Base-by-base conservation (phyloP, 2,888 invertebrate genomes). In the Alcis repandata region DNA sequence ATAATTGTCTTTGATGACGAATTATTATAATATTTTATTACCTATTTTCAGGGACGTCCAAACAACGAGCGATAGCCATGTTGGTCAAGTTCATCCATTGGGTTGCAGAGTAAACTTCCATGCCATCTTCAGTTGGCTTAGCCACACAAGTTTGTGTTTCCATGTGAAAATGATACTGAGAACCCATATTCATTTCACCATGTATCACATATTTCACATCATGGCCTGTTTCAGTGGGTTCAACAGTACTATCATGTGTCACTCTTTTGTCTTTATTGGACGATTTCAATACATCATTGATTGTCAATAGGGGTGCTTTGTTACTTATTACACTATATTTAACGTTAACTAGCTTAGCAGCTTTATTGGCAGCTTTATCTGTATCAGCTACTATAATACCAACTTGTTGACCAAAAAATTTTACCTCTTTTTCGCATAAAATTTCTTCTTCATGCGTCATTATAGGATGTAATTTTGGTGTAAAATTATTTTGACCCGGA, bases 101-200 rank as follows among this genome's bases (percentile, higher is more conserved):
- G 0, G 95, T 94, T 0, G 96, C 80, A 0, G 94, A 87, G 75
- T 94, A 95, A 0, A 97, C 94, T 67, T 96, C 95, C 72, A 96
- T 85, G 0, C 96, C 96, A 72, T 96, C 96, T 82, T 97, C 97
- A 19, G 93, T 93, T 0, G 96, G 97, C 19, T 95, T 83, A 13
- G 94, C 95, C 0, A 96, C 92, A 64, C 95, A 95, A 0, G 94
- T 94, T 43, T 96, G 96, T 0, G 96, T 95, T 77, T 97, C 97
- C 96, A 97, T 95, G 10, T 95, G 94, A 75, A 95, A 96, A 81
- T 97, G 97, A 80, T 96, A 96, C 79, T 97, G 97, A 8, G 94
- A 81, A 6, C 95, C 95, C 68, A 95, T 73, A 57, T 93, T 90
- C 64, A 94, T 85, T 51, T 90, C 89, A 0, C 96, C 97, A 41